A percentile compares a stretch with the other conserved stretches of the same genome.
Conservation (phyloP, 1,140 invertebrate species). For the Papilio glaucus region DNA sequence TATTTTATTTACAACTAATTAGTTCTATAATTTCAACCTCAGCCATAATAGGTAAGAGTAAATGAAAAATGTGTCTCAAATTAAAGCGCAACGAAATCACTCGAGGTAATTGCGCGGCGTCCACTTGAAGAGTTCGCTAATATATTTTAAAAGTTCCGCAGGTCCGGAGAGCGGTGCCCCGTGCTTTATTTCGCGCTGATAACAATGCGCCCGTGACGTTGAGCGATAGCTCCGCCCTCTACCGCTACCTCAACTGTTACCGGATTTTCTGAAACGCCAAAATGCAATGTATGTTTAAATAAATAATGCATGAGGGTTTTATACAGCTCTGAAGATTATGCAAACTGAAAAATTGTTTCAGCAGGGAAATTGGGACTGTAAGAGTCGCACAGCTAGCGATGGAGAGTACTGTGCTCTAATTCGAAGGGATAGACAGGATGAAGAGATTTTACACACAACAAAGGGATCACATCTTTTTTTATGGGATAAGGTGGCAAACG, state of each 20-base stretch:
- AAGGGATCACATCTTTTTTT: too few relatives aligned
- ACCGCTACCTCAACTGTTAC: conserved; percentile 30
- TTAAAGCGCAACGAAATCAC: conserved; percentile 22
- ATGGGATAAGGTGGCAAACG: too few relatives aligned
- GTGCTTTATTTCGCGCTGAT: conserved; percentile 61
- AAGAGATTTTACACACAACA: too few relatives aligned
- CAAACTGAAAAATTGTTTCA: background rate
- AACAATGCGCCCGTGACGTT: conserved; percentile 66
- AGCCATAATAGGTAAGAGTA: background rate
- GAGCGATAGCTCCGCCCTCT: conserved; percentile 61
- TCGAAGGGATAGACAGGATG: too few relatives aligned
- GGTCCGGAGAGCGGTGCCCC: conserved; percentile 47
- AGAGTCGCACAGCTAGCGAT: too few relatives aligned
- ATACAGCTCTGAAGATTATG: background rate
- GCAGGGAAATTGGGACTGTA: too few relatives aligned
- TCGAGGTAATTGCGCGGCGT: conserved; percentile 37
- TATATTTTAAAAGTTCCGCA: conserved; percentile 66
- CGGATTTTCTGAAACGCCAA: conserved; percentile 4
- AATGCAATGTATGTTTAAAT: conserved; percentile 1
- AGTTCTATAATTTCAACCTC: too few relatives aligned
- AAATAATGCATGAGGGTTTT: conserved; percentile 10
- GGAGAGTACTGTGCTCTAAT: too few relatives aligned
- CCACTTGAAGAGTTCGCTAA: conserved; percentile 49
- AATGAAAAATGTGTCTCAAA: background rate
- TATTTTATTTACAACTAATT: too few relatives aligned